Percentiles rank a stretch among this genome's conserved stretches.
phyloP scores from a whole-genome alignment of 2,797 vertebrate genomes.

The Benthosema pterotum region DNA sequence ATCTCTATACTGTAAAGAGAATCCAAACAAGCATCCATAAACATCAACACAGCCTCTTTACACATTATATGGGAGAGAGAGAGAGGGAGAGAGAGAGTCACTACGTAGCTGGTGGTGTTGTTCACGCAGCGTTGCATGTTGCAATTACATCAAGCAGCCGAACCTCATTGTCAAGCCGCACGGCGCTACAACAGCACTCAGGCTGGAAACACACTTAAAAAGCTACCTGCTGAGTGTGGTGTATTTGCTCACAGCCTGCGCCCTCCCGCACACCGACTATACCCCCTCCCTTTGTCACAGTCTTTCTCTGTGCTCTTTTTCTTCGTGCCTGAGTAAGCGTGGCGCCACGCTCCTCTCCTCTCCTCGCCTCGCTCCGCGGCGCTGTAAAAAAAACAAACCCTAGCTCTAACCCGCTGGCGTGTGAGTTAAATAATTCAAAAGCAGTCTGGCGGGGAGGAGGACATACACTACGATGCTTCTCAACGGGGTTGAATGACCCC shows the following conservation, averaged over 20 bases:
- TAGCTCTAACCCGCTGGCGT: conserved; percentile 60
- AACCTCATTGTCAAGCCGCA: conserved; percentile 31
- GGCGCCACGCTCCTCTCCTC: conserved; percentile 52
- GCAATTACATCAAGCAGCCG: conserved; percentile 37
- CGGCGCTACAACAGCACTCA: conserved; percentile 18
- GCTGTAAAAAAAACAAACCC: conserved; percentile 70
- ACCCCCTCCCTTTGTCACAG: conserved; percentile 10
- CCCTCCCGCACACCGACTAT: too few species aligned
- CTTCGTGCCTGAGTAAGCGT: conserved; percentile 53
- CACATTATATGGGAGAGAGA: conserved; percentile 11
- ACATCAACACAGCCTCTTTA: conserved; percentile 7
- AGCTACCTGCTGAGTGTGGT: conserved; percentile 43
- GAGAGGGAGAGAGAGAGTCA: too few species aligned
- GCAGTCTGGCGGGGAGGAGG: conserved; percentile 65
- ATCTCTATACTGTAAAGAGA: conserved; percentile 12
- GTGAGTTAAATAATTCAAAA: conserved; percentile 77
- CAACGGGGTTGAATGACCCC: conserved; percentile 65
- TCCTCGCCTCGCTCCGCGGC: conserved; percentile 49
- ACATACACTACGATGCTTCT: conserved; percentile 58
- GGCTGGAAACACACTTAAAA: conserved; percentile 25
- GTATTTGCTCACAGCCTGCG: conserved; percentile 46
- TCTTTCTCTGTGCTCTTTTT: conserved; percentile 45
- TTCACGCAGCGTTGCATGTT: conserved; percentile 11
- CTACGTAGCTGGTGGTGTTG: conserved; percentile 9
- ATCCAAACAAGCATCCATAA: conserved; percentile 4